Evolutionary conservation across 2,888 invertebrate genomes (phyloP), one percentile per base, ranked within the genome.

Genomic region (Alcis repandata): DNA sequence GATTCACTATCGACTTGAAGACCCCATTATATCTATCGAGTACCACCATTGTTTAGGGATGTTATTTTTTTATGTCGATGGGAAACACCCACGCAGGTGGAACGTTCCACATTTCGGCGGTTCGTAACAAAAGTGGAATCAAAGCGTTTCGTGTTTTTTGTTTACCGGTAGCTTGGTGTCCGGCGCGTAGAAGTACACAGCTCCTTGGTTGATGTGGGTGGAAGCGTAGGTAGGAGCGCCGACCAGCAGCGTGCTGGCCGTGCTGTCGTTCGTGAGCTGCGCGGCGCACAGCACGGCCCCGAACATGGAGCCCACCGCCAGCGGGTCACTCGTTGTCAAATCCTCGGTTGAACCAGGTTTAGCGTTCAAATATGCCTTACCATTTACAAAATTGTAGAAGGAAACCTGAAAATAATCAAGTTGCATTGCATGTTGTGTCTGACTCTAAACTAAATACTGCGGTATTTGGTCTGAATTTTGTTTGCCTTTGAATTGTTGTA

Each of bases 251-350:
- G 9, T 48, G 9, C 4, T 51, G 19, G 19, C 19, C 0, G 20
- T 36, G 0, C n/a, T 80, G 81, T 67, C 93, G 1, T 75, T 79
- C 46, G 88, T 89, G 0, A 95, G 69, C 63, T 90, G 92, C 0
- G 82, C 85, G 0, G 84, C 63, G 60, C 94, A 92, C 4, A 96
- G 67, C 0, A 93, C 83, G 0, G 94, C 92, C 0, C 96, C 96
- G 72, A 95, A 96, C 81, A 95, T 94, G 4, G 95, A 92, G 0
- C 95, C 95, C 17, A 95, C 74, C 6, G n/a, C 32, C 11, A 11
- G 9, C 11, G 53, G 17, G n/a, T 53, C 63, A 0, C n/a, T 2
- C 7, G 22, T 17, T 4, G 45, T 33, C 1, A 49, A 32, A 1
- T 9, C 7, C 8, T 57, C 63, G 0, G 2, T 1, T 15, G 43